Conservation (phyloP, 35 echinoderm and acorn worm species). For the Acanthaster planci region DNA sequence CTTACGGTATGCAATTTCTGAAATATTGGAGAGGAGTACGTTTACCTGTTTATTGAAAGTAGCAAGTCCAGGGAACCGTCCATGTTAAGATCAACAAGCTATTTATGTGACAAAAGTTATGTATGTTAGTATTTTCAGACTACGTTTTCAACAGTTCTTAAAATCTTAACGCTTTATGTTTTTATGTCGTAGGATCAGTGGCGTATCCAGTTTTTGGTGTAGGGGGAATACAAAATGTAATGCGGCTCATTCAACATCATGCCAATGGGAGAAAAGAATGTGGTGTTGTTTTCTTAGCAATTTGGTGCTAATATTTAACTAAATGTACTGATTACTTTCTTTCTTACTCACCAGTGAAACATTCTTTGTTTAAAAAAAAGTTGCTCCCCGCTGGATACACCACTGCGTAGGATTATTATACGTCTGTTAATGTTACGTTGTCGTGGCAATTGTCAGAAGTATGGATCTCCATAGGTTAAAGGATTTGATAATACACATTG, state of each 20-base stretch:
- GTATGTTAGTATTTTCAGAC: neutral
- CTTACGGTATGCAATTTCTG: neutral
- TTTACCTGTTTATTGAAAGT: conserved; percentile 82
- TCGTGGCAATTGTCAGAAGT: neutral
- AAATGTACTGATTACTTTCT: too few species aligned
- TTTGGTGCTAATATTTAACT: too few species aligned
- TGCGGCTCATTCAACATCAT: too few species aligned
- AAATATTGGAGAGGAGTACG: neutral
- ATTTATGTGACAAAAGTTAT: neutral
- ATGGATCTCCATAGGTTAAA: neutral
- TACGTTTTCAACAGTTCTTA: neutral
- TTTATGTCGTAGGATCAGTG: too few species aligned
- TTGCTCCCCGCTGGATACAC: too few species aligned
- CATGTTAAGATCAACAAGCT: conserved; percentile 79
- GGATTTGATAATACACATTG: too few species aligned
- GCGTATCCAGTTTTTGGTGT: neutral
- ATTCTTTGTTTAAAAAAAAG: too few species aligned
- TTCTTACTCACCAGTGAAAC: too few species aligned
- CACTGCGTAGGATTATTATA: neutral
- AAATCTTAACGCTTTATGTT: too few species aligned
- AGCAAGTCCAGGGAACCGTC: conserved; percentile 77
- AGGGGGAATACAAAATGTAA: neutral
- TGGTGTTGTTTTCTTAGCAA: too few species aligned
- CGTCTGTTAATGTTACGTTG: too few species aligned
- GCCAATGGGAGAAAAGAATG: too few species aligned